Base-by-base conservation (phyloP, 2,888 invertebrate species). In the Pelosia muscerda region DNA sequence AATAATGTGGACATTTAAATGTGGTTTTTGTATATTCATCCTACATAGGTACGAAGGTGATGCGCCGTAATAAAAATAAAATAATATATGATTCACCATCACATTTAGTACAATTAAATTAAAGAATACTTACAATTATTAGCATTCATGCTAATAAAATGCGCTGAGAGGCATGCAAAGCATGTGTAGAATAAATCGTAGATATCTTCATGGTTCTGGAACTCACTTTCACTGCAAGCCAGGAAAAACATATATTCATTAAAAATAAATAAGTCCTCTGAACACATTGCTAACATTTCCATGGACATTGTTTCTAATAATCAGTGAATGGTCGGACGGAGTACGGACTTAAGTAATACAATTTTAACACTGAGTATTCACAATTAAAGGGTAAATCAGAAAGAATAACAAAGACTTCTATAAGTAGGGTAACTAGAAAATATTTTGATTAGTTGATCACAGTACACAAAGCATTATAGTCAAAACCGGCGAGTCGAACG, bases 151-250 rank as follows among this genome's bases (percentile, higher is more conserved):
- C 97, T 97, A 86, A 99, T 97, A 89, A 97, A 98, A 93, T 98
- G 98, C 60, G 98, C 97, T 73, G 98, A 97, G 79, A 98, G 95
- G 65, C 98, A 97, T 76, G 97, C 97, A 95, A 98, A 97, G 74
- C 98, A 97, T 84, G 97, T 97, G 93, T 97, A 98, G 95, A 98
- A 98, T 73, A 97, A 96, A 84, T 97, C 97, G 91, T 97, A 97
- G 77, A 96, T 96, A 78, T 97, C 97, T 85, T 98, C 98, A 94
- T 98, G 98, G 79, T 97, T 96, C 81, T 97, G 95, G 89, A 98
- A 97, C 86, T 98, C 98, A 85, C 96, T 96, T 95, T 98, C 98
- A 93, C 98, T 99, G 95, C 56, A 13, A 71, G 22, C 62, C 77
- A 81, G 31, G 19, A 72, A 66, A 57, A 22, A 2, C 55, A 69